Base-by-base conservation (phyloP, 2,797 vertebrate species). In the Chaunax sp. region DNA sequence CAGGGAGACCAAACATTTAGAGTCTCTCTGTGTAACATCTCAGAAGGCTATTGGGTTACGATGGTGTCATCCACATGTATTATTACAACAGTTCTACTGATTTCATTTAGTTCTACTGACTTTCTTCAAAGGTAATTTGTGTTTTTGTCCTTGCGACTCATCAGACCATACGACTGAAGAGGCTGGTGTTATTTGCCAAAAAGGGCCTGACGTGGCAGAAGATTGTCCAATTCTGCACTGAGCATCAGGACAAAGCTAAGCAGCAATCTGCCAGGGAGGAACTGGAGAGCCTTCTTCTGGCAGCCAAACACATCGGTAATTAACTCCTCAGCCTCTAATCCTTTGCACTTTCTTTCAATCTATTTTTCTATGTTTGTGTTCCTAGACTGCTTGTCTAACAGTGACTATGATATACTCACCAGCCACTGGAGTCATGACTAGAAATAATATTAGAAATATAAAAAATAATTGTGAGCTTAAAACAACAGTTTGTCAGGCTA, bases 251-350 rank as follows among this genome's bases (percentile, higher is more conserved):
- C 82, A 96, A 94, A 87, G 94, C 83, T 74, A 88, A 94, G 74
- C 94, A 94, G 63, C 94, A 94, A 72, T 85, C 81, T 68, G 90
- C 95, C 80, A 94, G 91, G 79, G 92, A 93, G 79, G 95, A 97
- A 74, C 93, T 99, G 90, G 97, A 93, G 92, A 92, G 87, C 78
- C 88, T 99, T 85, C 92, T 98, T 52, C 92, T 94, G 80, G 95
- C 96, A 86, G 96, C 97, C 86, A 97, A 94, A 90, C 96, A 97
- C 86, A 97, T 99, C 64, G 97, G 98, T 99, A 94, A 81, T 82
- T 65, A 71, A 76, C 59, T 79, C 56, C 13, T 75, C 54, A 50
- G 16, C 59, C 54, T 75, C 25, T 57, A 60, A 61, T 62, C 52
- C 51, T 33, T 33, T 49, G 23, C 62, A 5, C 33, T 54, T 45